Evolutionary conservation across 2,113 vertebrate species (phyloP).

Genomic region (Pithys albifrons): DNA sequence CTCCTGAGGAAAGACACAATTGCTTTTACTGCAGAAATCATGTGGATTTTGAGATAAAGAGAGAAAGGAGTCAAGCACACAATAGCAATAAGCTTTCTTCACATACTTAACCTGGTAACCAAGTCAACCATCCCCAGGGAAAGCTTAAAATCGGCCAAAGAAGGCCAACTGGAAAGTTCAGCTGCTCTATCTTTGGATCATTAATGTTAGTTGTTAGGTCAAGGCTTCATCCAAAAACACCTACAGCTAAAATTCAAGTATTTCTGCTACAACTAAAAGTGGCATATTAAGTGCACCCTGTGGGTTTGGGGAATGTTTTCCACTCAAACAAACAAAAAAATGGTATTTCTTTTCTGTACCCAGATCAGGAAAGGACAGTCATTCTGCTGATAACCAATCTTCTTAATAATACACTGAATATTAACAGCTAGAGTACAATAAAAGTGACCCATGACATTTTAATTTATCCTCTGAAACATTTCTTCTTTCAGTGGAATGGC

Average conservation of each 20-base stretch:
- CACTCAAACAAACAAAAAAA: slow-evolving; percentile 23
- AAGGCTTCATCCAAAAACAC: slow-evolving; percentile 66
- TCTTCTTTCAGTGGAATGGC: slow-evolving; percentile 10
- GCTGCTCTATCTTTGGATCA: slow-evolving; percentile 68
- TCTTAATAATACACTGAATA: slow-evolving; percentile 33
- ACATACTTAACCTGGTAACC: slow-evolving; percentile 51
- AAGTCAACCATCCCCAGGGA: slow-evolving; percentile 39
- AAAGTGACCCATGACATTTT: slow-evolving; percentile 26
- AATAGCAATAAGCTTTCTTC: slow-evolving; percentile 40
- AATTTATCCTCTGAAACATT: slow-evolving; percentile 14
- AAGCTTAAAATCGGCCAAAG: slow-evolving; percentile 36
- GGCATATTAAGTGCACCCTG: slow-evolving; percentile 66
- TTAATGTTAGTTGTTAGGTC: slow-evolving; percentile 66
- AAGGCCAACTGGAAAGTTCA: slow-evolving; percentile 56
- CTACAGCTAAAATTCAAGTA: slow-evolving; percentile 63
- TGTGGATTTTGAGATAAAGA: neutral
- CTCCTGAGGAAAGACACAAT: neutral
- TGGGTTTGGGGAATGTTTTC: slow-evolving; percentile 70
- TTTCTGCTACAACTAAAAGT: slow-evolving; percentile 69
- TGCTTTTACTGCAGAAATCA: neutral
- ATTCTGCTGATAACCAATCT: slow-evolving; percentile 48
- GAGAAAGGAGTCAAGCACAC: neutral
- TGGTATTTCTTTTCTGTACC: neutral
- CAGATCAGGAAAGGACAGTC: slow-evolving; percentile 35
- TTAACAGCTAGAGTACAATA: slow-evolving; percentile 12